Base-by-base conservation (phyloP, 1,140 invertebrate genomes). In the Popillia japonica region DNA sequence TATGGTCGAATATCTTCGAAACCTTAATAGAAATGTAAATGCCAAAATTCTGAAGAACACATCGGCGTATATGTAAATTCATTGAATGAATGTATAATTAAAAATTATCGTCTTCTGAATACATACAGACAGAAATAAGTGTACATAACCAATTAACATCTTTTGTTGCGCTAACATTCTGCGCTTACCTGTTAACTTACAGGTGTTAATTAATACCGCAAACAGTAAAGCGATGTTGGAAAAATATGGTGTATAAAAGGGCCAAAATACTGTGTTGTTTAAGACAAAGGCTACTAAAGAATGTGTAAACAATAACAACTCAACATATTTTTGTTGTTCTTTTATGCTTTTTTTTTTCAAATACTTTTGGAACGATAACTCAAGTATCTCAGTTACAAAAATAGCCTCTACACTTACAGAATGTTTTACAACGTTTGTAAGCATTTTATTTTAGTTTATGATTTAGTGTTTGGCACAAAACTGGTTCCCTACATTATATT, bases 121-220 rank as follows among this genome's bases (percentile, higher is more conserved):
- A 17, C 48, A 55, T 55, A 1, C 14, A n/a, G 48, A 55, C 11
- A 55, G 17, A 17, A 17, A 55, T 55, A 55, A 55, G 14, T 55
- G 17, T 7, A 17, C 48, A 55, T 2, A 55, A 55, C 2, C n/a
- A 17, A 7, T 55, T 55, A 55, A 3, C 48, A 55, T 17, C 48
- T 55, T 55, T n/a, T n/a, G 48, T 55, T 20, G 48, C 48, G 6
- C 48, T 55, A 55, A 55, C 48, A 55, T 55, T 55, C 48, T 55
- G 3, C 48, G 48, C 48, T 55, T 55, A 17, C 17, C 48, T 17
- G 48, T 17, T 55, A 55, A 55, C 48, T 55, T 55, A n/a, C 14
- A 55, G 1, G 48, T 55, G 48, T 17, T 55, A 55, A 55, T 14
- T 55, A n/a, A 55, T 55, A 55, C 14, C 6, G 48, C 17, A 55